Evolutionary conservation across 37 sponge, comb jelly and placozoan genomes (phyloP), one percentile per base, ranked within the genome.

Genomic region (Spongia lamella): DNA sequence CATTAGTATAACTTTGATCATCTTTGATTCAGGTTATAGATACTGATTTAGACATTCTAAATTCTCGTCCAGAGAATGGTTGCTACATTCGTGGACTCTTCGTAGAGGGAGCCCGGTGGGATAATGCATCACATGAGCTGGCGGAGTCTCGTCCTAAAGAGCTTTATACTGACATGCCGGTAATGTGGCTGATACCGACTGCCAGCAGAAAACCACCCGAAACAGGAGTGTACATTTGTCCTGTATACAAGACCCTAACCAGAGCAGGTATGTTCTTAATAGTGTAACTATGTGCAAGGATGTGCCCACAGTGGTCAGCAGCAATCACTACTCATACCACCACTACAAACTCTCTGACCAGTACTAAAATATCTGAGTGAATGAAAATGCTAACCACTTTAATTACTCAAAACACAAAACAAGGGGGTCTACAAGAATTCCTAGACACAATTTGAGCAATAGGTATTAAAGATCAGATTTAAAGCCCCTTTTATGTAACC

Each of bases 211-310:
- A 75, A 54, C 77, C 70, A 35, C 95, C 95, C 7, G 72, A 73
- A 4, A 59, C 68, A 16, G 95, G 95, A 2, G 87, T 94, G 24
- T 97, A 97, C 66, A 34, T 89, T 11, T 94, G 95, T 67, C 98
- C 98, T 11, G 95, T 97, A 50, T 97, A 97, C 87, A 97, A 97
- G 89, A 97, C 98, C 27, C 85, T 93, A 16, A 91, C 94, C 7
- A 75, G 98, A 75, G 98, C 98, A 72, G 98, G 98, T 88, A 29
- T 34, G 79, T 38, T 43, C 5, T 5, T 43, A 43, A 43, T 43
- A 43, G 47, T 43, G 47, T 43, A 43, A 43, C 47, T 43, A n/a
- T n/a, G n/a, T n/a, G n/a, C n/a, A n/a, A n/a, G n/a, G n/a, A n/a
- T n/a, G n/a, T n/a, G n/a, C n/a, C n/a, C n/a, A n/a, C n/a, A n/a